Percentiles rank a stretch among this genome's conserved stretches.
Conservation (phyloP, 2,113 vertebrate genomes). For the Eidolon helvum region DNA sequence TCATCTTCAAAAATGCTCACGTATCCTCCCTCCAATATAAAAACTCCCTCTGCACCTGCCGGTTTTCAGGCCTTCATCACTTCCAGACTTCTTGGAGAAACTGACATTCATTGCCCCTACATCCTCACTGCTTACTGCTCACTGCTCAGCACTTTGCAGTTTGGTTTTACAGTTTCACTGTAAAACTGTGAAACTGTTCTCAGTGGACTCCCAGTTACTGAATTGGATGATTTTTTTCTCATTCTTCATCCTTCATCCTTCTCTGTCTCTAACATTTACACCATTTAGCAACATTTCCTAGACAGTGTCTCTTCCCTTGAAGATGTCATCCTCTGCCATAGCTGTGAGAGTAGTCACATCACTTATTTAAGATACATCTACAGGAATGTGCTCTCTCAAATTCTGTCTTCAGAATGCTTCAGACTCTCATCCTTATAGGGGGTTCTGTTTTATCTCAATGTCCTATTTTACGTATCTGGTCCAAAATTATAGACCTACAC, state of each 20-base stretch:
- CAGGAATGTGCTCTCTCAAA: background rate
- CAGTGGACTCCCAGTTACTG: background rate
- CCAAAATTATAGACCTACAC: background rate
- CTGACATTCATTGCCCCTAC: background rate
- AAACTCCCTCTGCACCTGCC: background rate
- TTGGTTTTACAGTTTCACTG: background rate
- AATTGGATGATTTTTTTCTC: background rate
- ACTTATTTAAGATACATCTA: background rate
- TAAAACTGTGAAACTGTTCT: background rate
- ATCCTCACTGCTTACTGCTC: background rate
- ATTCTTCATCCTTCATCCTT: background rate
- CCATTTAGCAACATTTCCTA: background rate
- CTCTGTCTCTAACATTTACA: background rate
- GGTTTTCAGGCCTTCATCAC: constrained; percentile 39
- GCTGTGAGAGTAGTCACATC: background rate
- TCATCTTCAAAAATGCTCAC: background rate
- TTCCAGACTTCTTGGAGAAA: constrained; percentile 17
- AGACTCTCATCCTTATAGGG: background rate
- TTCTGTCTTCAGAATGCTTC: background rate
- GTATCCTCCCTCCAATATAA: background rate
- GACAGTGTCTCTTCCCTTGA: background rate
- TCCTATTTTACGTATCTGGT: background rate
- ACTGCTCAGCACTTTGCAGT: background rate
- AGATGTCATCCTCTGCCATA: background rate
- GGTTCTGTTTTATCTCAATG: background rate